A percentile compares a stretch with the other conserved stretches of the same genome.
Conservation (phyloP, 2,113 vertebrate species). For the Paradoxurus hermaphroditus region DNA sequence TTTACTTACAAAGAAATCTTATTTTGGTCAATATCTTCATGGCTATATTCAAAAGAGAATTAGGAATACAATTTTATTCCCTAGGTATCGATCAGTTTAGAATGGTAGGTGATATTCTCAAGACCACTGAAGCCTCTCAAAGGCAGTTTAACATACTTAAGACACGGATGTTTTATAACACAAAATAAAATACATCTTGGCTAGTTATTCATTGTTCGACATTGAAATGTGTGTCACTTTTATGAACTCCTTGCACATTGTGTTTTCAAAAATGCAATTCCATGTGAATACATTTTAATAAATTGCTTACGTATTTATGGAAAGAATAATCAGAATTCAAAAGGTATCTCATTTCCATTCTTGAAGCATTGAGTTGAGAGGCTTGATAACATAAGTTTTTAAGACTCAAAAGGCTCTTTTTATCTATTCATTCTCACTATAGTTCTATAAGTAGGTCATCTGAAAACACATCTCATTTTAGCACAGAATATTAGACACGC, state of each 20-base stretch:
- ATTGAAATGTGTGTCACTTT: slow-evolving; percentile 4
- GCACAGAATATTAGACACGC: background rate
- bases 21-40: background rate
- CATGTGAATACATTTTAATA: slow-evolving; percentile 4
- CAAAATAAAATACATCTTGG: slow-evolving; percentile 24
- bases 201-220: slow-evolving; percentile 15
- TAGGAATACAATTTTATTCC: slow-evolving; percentile 38
- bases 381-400: background rate
- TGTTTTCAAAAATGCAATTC: slow-evolving; percentile 29
- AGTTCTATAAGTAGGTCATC: background rate
- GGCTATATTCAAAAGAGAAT: slow-evolving; percentile 52
- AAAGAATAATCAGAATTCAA: slow-evolving; percentile 49
- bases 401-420: background rate
- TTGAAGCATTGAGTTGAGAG: background rate
- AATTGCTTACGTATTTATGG: background rate
- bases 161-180: slow-evolving; percentile 17
- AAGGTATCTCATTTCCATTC: background rate
- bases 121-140: background rate
- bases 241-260: background rate
- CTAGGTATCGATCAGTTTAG: slow-evolving; percentile 10
- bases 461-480: slow-evolving; percentile 11
- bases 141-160: slow-evolving; percentile 42
- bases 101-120: slow-evolving; percentile 10
- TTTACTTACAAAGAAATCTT: background rate
- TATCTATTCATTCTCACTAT: background rate